Base-by-base conservation (phyloP, 2,113 vertebrate genomes). In the Hippocampus zosterae region DNA sequence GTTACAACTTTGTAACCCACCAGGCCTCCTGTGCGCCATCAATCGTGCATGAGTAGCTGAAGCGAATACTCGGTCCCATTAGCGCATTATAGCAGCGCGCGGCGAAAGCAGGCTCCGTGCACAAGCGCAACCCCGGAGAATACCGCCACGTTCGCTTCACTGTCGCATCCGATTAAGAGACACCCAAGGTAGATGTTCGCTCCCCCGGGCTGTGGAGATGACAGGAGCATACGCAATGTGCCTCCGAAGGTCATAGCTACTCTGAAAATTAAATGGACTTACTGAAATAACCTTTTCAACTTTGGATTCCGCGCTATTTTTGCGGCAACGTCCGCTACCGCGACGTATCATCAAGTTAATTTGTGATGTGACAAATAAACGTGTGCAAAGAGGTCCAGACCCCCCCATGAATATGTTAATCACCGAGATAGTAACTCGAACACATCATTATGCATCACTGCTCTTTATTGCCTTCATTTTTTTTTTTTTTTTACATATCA, bases 371-470 rank as follows among this genome's bases (percentile, higher is more conserved):
- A 52, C 69, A 70, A 81, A 82, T 85, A 72, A 67, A 57, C 75
- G 65, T 84, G 79, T 81, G 78, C 83, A 65, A 76, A 70, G 42
- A 66, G 57, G 44, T 71, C 40, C 18, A 46, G 69, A 67, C 57
- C 52, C 69, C 52, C 69, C 70, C 72, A 65, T 69, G 69, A 76
- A 79, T 42, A 76, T 67, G 71, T 85, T 80, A 75, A 81, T 83
- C 80, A 80, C 76, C 52, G 72, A 68, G 64, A 81, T 77, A 85
- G 81, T 79, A 71, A 70, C 52, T 19, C 63, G 1, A 29, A 60
- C n/a, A 29, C 37, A 46, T 46, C 10, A 16, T 1, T 7, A 57
- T 19, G 3, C 63, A 82, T 79, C 70, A 69, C 72, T 33, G 19
- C 44, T 19, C 73, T 68, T 80, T 76, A 57, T 33, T 60, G 65